These are phyloP conservation scores for Centropus unirufus DNA, from an alignment of 2,113 vertebrate genomes.

Conservation along the genomic window DNA sequence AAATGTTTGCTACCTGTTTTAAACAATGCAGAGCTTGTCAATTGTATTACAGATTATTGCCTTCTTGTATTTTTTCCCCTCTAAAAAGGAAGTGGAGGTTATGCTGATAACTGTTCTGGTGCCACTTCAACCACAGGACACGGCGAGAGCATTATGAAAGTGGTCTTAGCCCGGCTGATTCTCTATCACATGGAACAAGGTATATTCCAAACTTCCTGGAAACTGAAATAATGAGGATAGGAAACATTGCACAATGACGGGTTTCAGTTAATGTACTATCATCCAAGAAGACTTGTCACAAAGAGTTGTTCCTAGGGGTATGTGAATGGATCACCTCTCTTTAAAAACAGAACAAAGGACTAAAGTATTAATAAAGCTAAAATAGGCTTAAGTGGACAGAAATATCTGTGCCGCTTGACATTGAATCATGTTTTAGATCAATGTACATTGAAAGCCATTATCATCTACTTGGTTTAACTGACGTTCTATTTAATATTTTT, in stretches of 20 bases:
- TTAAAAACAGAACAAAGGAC: not conserved
- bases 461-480: not conserved
- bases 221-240: not conserved
- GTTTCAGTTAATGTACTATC: not conserved
- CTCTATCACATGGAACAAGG: slow-evolving; percentile 94
- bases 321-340: not conserved
- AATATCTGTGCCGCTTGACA: not conserved
- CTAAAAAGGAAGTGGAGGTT: slow-evolving; percentile 88
- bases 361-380: not conserved
- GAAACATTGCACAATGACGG: not conserved
- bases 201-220: slow-evolving; percentile 51
- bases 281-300: not conserved
- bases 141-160: slow-evolving; percentile 95
- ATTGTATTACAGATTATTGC: not conserved
- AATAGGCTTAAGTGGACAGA: not conserved
- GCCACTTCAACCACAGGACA: slow-evolving; percentile 92
- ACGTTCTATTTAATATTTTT: not conserved
- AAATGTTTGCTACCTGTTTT: not conserved
- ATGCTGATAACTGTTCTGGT: slow-evolving; percentile 89
- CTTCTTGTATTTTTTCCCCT: not conserved
- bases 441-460: not conserved
- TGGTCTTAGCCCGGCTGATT: slow-evolving; percentile 86
- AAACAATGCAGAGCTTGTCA: not conserved
- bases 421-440: not conserved
- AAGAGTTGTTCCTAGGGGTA: not conserved